These are phyloP conservation scores for Rhizoglyphus robini DNA, from an alignment of 1,140 invertebrate genomes.

Conservation along the genomic window DNA sequence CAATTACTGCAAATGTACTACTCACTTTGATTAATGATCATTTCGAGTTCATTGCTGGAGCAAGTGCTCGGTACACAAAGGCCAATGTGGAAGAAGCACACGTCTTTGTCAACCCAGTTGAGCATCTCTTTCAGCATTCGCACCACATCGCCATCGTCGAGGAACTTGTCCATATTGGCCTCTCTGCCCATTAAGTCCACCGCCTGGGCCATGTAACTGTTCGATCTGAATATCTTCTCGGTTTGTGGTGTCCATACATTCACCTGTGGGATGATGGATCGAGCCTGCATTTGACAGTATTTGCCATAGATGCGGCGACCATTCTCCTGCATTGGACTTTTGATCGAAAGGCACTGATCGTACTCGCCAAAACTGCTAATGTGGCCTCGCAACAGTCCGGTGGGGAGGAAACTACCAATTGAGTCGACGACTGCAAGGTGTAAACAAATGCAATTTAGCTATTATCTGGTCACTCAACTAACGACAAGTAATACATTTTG, in stretches of 20 bases:
- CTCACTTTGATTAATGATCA: conserved; percentile 2
- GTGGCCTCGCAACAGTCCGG: neutral
- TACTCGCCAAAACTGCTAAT: conserved; percentile 1
- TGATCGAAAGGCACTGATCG: neutral
- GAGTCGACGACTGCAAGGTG: neutral
- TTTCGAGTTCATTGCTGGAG: neutral
- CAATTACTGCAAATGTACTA: neutral
- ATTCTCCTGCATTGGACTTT: neutral
- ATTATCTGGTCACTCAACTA: neutral
- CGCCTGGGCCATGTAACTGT: neutral
- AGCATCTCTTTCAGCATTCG: neutral
- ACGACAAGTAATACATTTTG: neutral
- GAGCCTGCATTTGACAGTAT: neutral
- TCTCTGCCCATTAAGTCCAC: neutral
- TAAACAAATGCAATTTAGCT: neutral
- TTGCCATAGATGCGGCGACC: neutral
- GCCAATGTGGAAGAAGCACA: conserved; percentile 1
- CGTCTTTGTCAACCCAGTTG: neutral
- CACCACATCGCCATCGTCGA: neutral
- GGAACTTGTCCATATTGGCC: neutral
- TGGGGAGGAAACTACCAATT: conserved; percentile 5
- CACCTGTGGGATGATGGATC: neutral
- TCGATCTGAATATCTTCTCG: neutral
- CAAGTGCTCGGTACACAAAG: neutral
- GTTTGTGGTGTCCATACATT: neutral